Evolutionary conservation across 1,140 invertebrate genomes (phyloP), one percentile per base, ranked within the genome.

Genomic region (Aporrectodea caliginosa): DNA sequence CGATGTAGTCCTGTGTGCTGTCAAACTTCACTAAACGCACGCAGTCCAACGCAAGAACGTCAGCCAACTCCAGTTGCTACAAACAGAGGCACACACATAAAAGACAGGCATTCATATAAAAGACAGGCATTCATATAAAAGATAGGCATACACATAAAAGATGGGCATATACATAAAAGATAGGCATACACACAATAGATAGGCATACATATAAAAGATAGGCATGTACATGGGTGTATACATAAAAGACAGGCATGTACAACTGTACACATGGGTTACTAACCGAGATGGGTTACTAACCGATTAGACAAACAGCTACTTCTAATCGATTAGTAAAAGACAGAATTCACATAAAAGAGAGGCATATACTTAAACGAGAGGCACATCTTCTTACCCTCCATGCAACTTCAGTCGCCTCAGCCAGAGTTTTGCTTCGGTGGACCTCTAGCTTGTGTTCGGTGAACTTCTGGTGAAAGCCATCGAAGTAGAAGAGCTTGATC

Each of bases 1-100:
- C 91, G n/a, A 94, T 91, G 1, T 90, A 88, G 79, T 93, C 92
- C 79, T 90, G 89, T 29, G 89, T 86, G 35, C 91, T 90, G 84
- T 94, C 91, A 84, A 93, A 95, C 78, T 89, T 91, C 1, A 94
- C 93, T 29, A 95, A 87, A 1, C 93, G 91, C 83, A 93, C 93
- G 78, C 92, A 91, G 43, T 92, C 90, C 0, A 92, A 77, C 16
- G 91, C 90, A 2, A 92, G 90, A 79, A 91, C 82, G 16, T 87
- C 88, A 35, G 92, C 90, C 33, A 94, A 85, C 76, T 90, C 89
- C 68, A 93, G 90, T 82, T 90, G 87, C 83, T 91, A 81, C 2
- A 85, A 83, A 76, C 74, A 72, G 71, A 43, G 73, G 31, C 27
- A 74, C 78, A 58, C 43, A 6, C 6, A 58, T 12, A 22, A 58